Base-by-base conservation (phyloP, 2,113 vertebrate genomes). In the Notarius lentiginosus region DNA sequence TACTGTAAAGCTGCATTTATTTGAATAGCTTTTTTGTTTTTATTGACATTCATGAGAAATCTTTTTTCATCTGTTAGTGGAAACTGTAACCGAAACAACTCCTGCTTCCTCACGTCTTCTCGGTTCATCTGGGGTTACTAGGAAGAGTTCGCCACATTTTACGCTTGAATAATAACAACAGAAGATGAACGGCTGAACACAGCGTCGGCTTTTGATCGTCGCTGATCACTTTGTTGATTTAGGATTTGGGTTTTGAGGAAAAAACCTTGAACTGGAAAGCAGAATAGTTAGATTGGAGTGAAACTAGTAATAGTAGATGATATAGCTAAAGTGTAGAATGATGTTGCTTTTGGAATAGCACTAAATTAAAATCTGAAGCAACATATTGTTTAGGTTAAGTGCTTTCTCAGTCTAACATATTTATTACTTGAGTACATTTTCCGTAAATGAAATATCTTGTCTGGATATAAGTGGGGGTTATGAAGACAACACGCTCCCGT, bases 191-290 rank as follows among this genome's bases (percentile, higher is more conserved):
- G 58, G 79, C 79, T 86, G 66, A 58, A 66, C 66, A 49, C 41
- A 80, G 56, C 15, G 79, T 83, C 58, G 82, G 81, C 79, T 88
- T 84, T 89, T 87, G 86, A 85, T 87, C 83, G 76, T 84, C 84
- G 30, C 4, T 87, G 63, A 87, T 87, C 80, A 77, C 41, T 47
- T 86, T 89, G 88, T 87, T 87, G 80, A 83, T 66, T 83, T 73
- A 86, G 53, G 83, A 75, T 79, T 77, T 65, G 22, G n/a, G 30
- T 68, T 85, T 66, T 55, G 18, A 12, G n/a, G 34, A 24, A 79
- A 83, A 83, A 85, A 51, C 12, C 73, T 58, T 4, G 7, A 85
- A 47, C 82, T 85, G 82, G 49, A 82, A 61, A 41, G 61, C 58
- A 24, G 41, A 63, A 22, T 41, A 73, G 55, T 66, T 66, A 79